Evolutionary conservation across 2,888 invertebrate species (phyloP).

Genomic region (Sarcophaga caerulescens): DNA sequence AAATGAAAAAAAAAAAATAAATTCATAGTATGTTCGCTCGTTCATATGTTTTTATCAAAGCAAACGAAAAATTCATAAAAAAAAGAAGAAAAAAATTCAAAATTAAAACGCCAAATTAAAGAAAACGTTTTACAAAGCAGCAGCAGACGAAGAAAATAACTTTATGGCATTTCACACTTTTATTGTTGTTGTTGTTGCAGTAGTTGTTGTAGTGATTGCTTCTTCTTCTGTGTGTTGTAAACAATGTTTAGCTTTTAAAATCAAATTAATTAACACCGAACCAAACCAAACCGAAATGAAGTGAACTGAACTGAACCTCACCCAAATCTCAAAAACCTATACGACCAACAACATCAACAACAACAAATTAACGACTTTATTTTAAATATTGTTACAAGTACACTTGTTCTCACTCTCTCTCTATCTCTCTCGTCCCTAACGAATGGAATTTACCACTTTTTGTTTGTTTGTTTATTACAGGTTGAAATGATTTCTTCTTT

Average conservation of each 20-base stretch:
- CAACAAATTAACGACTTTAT: constrained; percentile 47
- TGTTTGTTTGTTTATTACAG: not conserved
- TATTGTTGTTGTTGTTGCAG: constrained; percentile 17
- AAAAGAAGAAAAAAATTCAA: not conserved
- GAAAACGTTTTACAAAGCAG: constrained; percentile 31
- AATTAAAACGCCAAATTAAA: constrained; percentile 25
- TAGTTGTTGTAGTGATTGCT: not conserved
- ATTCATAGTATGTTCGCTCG: constrained; percentile 35
- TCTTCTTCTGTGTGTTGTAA: not conserved
- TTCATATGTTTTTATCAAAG: constrained; percentile 44
- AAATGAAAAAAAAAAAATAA: constrained; percentile 19
- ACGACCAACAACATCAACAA: not conserved
- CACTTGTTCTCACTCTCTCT: not conserved
- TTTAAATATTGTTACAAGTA: not conserved
- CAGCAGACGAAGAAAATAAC: constrained; percentile 10
- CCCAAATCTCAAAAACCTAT: constrained; percentile 24
- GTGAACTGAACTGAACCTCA: not conserved
- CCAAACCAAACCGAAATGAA: constrained; percentile 11
- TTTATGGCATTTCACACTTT: constrained; percentile 66
- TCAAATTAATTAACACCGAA: constrained; percentile 66
- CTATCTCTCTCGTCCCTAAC: not conserved
- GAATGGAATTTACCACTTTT: not conserved
- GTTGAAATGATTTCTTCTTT: not conserved
- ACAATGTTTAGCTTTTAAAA: constrained; percentile 52
- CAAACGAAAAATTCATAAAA: not conserved